phyloP scores from a whole-genome alignment of 2,888 invertebrate genomes.

The Polietes domitor region DNA sequence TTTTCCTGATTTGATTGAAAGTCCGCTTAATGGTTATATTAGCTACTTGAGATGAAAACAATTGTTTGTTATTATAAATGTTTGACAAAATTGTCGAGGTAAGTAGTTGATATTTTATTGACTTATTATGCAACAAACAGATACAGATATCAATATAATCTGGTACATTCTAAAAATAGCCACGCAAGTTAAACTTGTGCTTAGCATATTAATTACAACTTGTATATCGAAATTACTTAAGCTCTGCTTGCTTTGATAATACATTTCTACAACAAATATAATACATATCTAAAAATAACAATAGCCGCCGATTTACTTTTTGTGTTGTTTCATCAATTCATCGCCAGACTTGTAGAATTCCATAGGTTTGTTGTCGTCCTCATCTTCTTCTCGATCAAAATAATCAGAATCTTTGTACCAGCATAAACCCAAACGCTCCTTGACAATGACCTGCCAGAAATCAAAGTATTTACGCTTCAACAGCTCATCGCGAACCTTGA shows the following conservation, averaged over 20 bases:
- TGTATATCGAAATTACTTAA: constrained; percentile 6
- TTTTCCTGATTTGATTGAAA: too few species aligned
- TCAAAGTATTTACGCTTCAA: constrained; percentile 41
- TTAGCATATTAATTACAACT: too few species aligned
- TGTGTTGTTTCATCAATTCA: constrained; percentile 21
- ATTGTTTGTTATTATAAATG: too few species aligned
- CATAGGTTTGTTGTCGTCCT: constrained; percentile 70
- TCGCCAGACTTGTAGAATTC: constrained; percentile 74
- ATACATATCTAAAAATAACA: neutral
- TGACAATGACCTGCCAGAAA: constrained; percentile 48
- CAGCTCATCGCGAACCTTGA: constrained; percentile 68
- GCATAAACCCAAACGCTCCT: constrained; percentile 73
- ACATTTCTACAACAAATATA: neutral
- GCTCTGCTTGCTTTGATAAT: neutral
- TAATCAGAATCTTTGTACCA: constrained; percentile 76
- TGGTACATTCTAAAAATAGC: too few species aligned
- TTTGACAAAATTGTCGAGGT: too few species aligned
- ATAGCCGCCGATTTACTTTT: constrained; percentile 3
- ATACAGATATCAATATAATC: too few species aligned
- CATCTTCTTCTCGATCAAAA: constrained; percentile 70
- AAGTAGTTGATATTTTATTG: too few species aligned
- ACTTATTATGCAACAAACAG: too few species aligned
- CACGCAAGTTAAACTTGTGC: too few species aligned
- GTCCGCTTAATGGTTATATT: too few species aligned
- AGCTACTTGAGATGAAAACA: too few species aligned